These are phyloP conservation scores for Lydus trimaculatus DNA, from an alignment of 2,888 invertebrate species.

Conservation along the genomic window DNA sequence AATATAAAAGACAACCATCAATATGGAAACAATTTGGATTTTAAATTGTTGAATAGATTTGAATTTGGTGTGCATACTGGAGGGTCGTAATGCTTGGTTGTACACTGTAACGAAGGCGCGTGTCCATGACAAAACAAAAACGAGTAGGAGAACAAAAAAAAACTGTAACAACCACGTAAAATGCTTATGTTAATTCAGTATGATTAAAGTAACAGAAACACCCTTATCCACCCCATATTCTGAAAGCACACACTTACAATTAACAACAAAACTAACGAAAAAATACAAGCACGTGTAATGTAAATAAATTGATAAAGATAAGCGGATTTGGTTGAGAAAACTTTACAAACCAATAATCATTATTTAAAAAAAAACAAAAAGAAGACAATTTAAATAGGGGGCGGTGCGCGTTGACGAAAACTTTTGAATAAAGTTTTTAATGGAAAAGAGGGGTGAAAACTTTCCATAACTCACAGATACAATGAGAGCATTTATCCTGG, in stretches of 20 bases:
- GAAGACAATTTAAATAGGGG: neutral
- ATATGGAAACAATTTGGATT: neutral
- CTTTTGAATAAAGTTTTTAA: neutral
- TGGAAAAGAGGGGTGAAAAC: neutral
- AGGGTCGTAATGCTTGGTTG: slow-evolving; percentile 42
- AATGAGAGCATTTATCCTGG: neutral
- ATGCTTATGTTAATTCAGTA: slow-evolving; percentile 51
- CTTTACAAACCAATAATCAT: neutral
- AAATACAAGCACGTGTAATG: too few relatives aligned
- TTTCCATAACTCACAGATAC: neutral
- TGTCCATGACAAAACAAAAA: slow-evolving; percentile 40
- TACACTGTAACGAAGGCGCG: slow-evolving; percentile 46
- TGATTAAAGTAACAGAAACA: slow-evolving; percentile 43
- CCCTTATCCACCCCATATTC: slow-evolving; percentile 14
- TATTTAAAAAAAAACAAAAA: too few relatives aligned
- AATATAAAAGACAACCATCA: neutral
- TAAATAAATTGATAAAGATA: slow-evolving; percentile 1
- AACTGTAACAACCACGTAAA: slow-evolving; percentile 32
- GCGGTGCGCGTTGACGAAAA: neutral
- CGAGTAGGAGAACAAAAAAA: slow-evolving; percentile 30
- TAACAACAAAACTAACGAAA: neutral
- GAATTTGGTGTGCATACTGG: neutral
- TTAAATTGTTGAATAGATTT: neutral
- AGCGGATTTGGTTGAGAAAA: slow-evolving; percentile 14
- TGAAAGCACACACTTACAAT: neutral